These are phyloP conservation scores for Pyrrhia umbra DNA, from an alignment of 2,888 invertebrate genomes.

Conservation along the genomic window DNA sequence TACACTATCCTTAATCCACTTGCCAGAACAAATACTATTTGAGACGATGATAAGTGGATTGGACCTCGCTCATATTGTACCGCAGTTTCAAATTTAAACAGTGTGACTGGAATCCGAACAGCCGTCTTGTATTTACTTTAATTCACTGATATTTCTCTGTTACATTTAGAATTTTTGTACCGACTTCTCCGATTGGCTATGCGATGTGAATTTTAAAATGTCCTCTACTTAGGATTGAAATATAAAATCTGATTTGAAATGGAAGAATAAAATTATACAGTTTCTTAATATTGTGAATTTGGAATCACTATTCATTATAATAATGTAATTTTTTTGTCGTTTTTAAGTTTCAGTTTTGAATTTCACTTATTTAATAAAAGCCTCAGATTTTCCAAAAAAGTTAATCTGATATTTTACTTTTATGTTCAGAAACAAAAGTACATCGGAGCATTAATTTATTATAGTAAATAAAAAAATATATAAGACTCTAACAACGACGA, in stretches of 20 bases:
- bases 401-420: too few relatives aligned
- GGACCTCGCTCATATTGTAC: conserved; percentile 73
- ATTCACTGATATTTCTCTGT: conserved; percentile 60
- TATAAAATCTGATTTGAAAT: conserved; percentile 15
- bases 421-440: too few relatives aligned
- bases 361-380: too few relatives aligned
- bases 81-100: conserved; percentile 81
- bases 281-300: conserved; percentile 19
- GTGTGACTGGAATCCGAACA: conserved; percentile 67
- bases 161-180: conserved; percentile 41
- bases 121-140: conserved; percentile 61
- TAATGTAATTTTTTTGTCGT: too few relatives aligned
- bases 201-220: conserved; percentile 51
- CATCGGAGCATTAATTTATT: too few relatives aligned
- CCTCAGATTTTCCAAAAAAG: too few relatives aligned
- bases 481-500: too few relatives aligned
- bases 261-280: conserved; percentile 19
- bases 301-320: not conserved
- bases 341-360: not conserved
- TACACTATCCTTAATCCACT: conserved; percentile 50
- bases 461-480: too few relatives aligned
- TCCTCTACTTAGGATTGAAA: conserved; percentile 15
- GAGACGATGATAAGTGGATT: conserved; percentile 80
- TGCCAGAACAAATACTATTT: conserved; percentile 70
- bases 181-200: conserved; percentile 39